Percentiles rank a stretch among this genome's conserved stretches.
Conservation (phyloP, 2,888 invertebrate genomes). For the Rapana venosa region DNA sequence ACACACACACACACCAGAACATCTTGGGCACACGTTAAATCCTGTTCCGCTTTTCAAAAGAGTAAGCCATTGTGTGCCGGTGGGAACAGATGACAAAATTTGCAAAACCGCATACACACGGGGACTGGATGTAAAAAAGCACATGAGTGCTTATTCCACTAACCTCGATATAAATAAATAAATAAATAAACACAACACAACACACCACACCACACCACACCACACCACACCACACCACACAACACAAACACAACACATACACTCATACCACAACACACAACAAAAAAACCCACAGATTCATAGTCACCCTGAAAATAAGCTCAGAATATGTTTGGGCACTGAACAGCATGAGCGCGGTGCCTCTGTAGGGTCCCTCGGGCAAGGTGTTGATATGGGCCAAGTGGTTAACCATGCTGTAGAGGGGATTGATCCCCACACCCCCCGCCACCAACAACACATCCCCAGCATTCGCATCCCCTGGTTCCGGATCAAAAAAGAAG, state of each 20-base stretch:
- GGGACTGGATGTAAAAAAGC: too few species aligned
- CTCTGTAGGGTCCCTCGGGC: slow-evolving; percentile 31
- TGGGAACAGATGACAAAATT: too few species aligned
- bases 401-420: slow-evolving; percentile 77
- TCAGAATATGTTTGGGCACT: slow-evolving; percentile 76
- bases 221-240: not conserved
- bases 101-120: too few species aligned
- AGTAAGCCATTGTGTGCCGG: too few species aligned
- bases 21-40: too few species aligned
- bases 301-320: slow-evolving; percentile 77
- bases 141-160: too few species aligned
- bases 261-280: not conserved
- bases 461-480: slow-evolving; percentile 46
- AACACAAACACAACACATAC: not conserved
- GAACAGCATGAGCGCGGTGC: slow-evolving; percentile 73
- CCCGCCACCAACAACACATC: slow-evolving; percentile 79
- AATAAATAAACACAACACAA: too few species aligned
- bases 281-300: not conserved
- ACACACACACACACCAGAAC: too few species aligned
- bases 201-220: too few species aligned
- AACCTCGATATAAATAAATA: too few species aligned
- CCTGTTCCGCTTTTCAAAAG: too few species aligned
- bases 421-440: slow-evolving; percentile 80
- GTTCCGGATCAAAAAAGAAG: slow-evolving; percentile 74
- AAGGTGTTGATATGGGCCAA: slow-evolving; percentile 62